A percentile compares a stretch with the other conserved stretches of the same genome.
Conservation (phyloP, 2,113 vertebrate species). For the Boleophthalmus pectinirostris region DNA sequence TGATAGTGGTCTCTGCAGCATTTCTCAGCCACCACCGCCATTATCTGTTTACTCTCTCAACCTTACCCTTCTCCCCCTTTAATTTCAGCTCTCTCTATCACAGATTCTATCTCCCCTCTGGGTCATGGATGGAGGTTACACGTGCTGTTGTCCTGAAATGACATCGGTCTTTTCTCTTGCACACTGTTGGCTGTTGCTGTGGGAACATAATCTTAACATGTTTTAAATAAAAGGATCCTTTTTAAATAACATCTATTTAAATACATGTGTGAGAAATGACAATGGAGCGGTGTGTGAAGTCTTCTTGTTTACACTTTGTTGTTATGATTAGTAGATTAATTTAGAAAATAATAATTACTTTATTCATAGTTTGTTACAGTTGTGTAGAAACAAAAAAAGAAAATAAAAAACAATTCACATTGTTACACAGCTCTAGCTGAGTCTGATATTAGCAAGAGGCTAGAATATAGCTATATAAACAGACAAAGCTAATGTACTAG, state of each 20-base stretch:
- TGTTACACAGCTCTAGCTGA: too few relatives aligned
- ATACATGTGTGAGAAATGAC: not conserved
- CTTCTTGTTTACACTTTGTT: not conserved
- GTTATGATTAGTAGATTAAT: too few relatives aligned
- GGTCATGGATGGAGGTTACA: conserved; percentile 24
- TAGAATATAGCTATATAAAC: too few relatives aligned
- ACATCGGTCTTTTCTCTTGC: conserved; percentile 29
- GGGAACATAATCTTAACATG: not conserved
- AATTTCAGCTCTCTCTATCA: conserved; percentile 41
- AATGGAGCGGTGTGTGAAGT: not conserved
- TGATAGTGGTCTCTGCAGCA: conserved; percentile 19
- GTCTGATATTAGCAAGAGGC: too few relatives aligned
- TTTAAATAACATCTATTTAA: too few relatives aligned
- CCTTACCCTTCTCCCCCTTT: conserved; percentile 39
- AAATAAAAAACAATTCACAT: too few relatives aligned
- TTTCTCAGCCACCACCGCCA: conserved; percentile 10
- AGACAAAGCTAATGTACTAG: too few relatives aligned
- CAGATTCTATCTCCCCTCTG: conserved; percentile 8
- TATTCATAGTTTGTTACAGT: too few relatives aligned
- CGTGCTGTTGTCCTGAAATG: conserved; percentile 31
- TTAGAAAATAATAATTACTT: too few relatives aligned
- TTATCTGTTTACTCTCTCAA: conserved; percentile 51
- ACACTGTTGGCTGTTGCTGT: conserved; percentile 27
- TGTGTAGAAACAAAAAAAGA: too few relatives aligned
- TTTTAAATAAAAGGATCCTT: not conserved